Base-by-base conservation (phyloP, 2,797 vertebrate genomes). In the Craterocephalus amniculus region DNA sequence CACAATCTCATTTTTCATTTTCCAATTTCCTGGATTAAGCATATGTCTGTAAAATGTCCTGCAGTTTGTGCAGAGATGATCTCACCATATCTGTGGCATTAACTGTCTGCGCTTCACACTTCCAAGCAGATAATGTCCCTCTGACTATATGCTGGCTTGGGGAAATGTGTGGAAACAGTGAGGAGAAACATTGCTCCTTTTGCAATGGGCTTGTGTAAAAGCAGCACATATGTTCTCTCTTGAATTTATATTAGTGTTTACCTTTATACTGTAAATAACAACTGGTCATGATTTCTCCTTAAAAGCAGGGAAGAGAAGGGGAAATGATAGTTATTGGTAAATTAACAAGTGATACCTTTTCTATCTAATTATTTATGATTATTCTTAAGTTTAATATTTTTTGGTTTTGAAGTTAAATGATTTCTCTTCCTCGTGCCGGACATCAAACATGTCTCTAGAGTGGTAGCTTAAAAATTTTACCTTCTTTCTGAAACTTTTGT, bases 1-100 rank as follows among this genome's bases (percentile, higher is more conserved):
- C 20, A 9, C 9, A 7, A 38, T 43, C 26, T 60, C 59, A 31
- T 59, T 74, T 76, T 75, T 66, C 58, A 67, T 87, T 83, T 83
- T 63, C 49, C 35, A 83, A 74, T 87, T 85, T 87, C 63, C 81
- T 77, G 60, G 60, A 8, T 55, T 60, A 67, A 74, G 43, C 65
- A 27, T 32, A 58, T 58, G 71, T 78, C 78, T 70, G 61, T 67
- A 36, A 74, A 69, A 83, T 68, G 68, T 64, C 24, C 31, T 5
- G 4, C 48, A 18, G 54, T 43, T n/a, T 55, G 58, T 54, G 29
- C 0, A 20, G 54, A 76, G 63, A 67, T 56, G 22, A 83, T 83
- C 58, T 31, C 35, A 20, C 22, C 29, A 26, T 36, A 56, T 31
- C 10, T 1, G 31, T 73, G 62, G 26, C 57, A 67, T 81, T 52